Evolutionary conservation across 2,797 vertebrate species (phyloP).

Genomic region (Notolabrus celidotus): DNA sequence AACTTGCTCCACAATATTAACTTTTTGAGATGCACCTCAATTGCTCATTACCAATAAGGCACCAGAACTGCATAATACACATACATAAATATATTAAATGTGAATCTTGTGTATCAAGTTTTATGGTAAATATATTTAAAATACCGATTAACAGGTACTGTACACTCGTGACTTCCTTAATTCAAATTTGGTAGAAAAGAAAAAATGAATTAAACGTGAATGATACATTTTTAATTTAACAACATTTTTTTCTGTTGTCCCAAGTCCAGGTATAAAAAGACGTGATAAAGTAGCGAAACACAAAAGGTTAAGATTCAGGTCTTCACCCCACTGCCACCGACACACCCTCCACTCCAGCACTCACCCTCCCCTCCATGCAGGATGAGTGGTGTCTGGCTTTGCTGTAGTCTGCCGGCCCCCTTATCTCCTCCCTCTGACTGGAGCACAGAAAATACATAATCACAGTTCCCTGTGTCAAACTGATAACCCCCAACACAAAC

Average conservation of each 20-base stretch:
- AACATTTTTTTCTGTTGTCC: background rate
- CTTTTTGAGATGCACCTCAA: too few species aligned
- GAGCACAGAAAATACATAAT: constrained; percentile 78
- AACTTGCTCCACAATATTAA: too few species aligned
- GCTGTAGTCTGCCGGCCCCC: constrained; percentile 58
- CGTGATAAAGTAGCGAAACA: constrained; percentile 28
- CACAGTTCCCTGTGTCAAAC: constrained; percentile 76
- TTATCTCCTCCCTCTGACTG: constrained; percentile 72
- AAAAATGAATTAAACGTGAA: background rate
- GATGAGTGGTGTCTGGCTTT: constrained; percentile 68
- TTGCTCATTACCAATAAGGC: too few species aligned
- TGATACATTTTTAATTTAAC: background rate
- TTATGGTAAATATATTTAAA: too few species aligned
- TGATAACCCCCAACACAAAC: constrained; percentile 78
- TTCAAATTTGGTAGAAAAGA: constrained; percentile 20
- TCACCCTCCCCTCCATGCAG: constrained; percentile 24
- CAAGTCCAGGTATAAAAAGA: background rate
- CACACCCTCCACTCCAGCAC: constrained; percentile 22
- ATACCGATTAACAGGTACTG: too few species aligned
- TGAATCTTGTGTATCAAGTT: too few species aligned
- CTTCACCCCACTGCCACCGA: constrained; percentile 47
- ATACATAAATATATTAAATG: too few species aligned
- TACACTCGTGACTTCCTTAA: background rate
- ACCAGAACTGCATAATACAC: too few species aligned
- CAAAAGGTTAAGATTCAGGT: constrained; percentile 44